Evolutionary conservation across 2,888 invertebrate genomes (phyloP).

Genomic region (Drosophila stalkeri): DNA sequence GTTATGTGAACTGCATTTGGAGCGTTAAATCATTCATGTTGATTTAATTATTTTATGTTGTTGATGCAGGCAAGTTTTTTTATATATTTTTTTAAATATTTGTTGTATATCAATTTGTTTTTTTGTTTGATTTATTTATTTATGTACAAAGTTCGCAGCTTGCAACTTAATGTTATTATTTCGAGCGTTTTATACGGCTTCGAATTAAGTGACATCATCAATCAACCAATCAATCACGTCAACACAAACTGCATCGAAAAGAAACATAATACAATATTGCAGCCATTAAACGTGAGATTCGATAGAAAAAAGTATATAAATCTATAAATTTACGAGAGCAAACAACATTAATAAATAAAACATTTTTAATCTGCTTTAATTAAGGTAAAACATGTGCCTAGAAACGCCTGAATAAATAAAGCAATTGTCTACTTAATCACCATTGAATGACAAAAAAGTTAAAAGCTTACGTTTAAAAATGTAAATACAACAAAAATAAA

Average conservation of each 20-base stretch:
- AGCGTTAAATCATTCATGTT: conserved; percentile 79
- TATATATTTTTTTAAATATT: conserved; percentile 16
- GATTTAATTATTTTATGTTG: conserved; percentile 79
- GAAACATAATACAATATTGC: conserved; percentile 16
- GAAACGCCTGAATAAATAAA: conserved; percentile 33
- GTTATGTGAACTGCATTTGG: conserved; percentile 73
- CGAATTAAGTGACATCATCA: conserved; percentile 73
- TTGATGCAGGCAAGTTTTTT: conserved; percentile 66
- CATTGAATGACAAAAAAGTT: conserved; percentile 10
- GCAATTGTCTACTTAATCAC: conserved; percentile 29
- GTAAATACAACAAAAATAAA: background rate
- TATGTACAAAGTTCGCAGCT: conserved; percentile 64
- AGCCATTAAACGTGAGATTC: background rate
- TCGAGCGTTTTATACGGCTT: conserved; percentile 37
- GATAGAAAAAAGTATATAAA: conserved; percentile 2
- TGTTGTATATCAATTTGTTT: background rate
- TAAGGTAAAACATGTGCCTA: conserved; percentile 39
- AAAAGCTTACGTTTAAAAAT: conserved; percentile 1
- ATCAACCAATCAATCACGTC: conserved; percentile 70
- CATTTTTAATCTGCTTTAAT: conserved; percentile 63
- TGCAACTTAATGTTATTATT: conserved; percentile 53
- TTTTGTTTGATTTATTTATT: conserved; percentile 73
- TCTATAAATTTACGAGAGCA: conserved; percentile 16
- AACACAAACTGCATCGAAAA: conserved; percentile 40
- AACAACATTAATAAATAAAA: conserved; percentile 58